These are phyloP conservation scores for Sebastes schlegelii DNA, from an alignment of 2,113 vertebrate genomes.

Conservation along the genomic window DNA sequence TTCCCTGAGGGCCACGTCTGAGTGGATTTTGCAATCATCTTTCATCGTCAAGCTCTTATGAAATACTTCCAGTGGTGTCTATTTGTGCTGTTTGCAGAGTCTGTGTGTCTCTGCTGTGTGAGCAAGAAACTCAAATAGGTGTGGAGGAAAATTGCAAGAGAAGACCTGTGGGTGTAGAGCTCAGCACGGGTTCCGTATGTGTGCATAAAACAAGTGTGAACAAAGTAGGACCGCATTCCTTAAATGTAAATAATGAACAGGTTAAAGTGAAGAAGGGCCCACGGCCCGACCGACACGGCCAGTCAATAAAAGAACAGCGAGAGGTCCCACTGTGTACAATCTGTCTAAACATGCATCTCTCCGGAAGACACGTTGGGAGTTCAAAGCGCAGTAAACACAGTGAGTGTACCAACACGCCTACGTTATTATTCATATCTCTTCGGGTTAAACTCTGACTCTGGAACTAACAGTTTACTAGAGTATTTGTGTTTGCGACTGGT, in stretches of 20 bases:
- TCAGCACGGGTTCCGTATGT: background rate
- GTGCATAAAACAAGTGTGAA: constrained; percentile 20
- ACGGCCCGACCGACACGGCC: background rate
- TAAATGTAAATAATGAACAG: background rate
- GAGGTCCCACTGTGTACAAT: background rate
- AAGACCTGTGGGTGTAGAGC: constrained; percentile 9
- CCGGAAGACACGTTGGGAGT: background rate
- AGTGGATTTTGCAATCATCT: constrained; percentile 19
- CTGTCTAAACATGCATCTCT: background rate
- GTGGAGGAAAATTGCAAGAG: constrained; percentile 16
- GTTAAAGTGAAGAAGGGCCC: background rate
- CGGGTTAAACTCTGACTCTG: background rate
- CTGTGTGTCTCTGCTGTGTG: constrained; percentile 8
- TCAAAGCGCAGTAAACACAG: constrained; percentile 11
- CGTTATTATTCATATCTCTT: constrained; percentile 3
- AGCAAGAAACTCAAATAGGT: constrained; percentile 26
- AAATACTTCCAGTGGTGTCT: constrained; percentile 6
- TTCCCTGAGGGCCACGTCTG: background rate
- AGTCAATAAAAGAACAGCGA: background rate
- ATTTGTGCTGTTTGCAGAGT: constrained; percentile 26
- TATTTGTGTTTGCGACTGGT: constrained; percentile 8
- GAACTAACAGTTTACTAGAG: constrained; percentile 2
- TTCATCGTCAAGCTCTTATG: constrained; percentile 14
- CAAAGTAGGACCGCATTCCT: constrained; percentile 7
- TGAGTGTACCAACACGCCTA: background rate